These are phyloP conservation scores for Paramormyrops kingsleyae DNA, from an alignment of 2,113 vertebrate species.

Conservation along the genomic window DNA sequence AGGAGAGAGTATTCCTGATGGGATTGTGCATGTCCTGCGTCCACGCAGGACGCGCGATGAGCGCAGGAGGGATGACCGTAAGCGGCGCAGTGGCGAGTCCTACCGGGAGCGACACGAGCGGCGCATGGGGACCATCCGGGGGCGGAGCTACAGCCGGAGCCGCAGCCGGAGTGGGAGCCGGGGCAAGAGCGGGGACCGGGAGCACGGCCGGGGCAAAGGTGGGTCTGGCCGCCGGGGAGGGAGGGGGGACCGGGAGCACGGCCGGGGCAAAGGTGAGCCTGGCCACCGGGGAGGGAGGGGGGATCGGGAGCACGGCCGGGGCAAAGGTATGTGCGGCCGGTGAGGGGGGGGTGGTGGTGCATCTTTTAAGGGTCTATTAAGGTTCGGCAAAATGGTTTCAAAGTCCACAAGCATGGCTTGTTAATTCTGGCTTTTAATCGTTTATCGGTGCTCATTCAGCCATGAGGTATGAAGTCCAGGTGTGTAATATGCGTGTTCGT, in stretches of 20 bases:
- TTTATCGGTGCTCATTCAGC: neutral
- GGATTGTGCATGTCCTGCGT: neutral
- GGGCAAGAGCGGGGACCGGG: conserved; percentile 56
- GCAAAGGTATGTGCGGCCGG: neutral
- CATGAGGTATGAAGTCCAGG: conserved; percentile 44
- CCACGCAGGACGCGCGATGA: conserved; percentile 74
- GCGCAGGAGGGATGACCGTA: conserved; percentile 88
- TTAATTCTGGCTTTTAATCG: neutral
- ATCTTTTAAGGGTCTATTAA: neutral
- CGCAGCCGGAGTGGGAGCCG: conserved; percentile 69
- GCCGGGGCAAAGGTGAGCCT: conserved; percentile 43
- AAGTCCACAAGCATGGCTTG: neutral
- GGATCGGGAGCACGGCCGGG: conserved; percentile 68
- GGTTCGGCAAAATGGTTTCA: neutral
- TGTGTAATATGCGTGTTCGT: conserved; percentile 14
- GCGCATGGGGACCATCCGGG: conserved; percentile 65
- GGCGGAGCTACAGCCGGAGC: conserved; percentile 56
- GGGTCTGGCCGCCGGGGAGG: neutral
- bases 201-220: conserved; percentile 57
- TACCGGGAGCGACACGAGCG: conserved; percentile 89
- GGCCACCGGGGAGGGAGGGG: neutral
- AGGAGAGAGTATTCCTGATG: neutral
- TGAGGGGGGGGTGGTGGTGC: too few relatives aligned
- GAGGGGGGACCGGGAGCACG: conserved; percentile 60
- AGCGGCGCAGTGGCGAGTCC: conserved; percentile 80